phyloP scores from a whole-genome alignment of 2,113 vertebrate genomes.

The Ancistrus triradiatus region DNA sequence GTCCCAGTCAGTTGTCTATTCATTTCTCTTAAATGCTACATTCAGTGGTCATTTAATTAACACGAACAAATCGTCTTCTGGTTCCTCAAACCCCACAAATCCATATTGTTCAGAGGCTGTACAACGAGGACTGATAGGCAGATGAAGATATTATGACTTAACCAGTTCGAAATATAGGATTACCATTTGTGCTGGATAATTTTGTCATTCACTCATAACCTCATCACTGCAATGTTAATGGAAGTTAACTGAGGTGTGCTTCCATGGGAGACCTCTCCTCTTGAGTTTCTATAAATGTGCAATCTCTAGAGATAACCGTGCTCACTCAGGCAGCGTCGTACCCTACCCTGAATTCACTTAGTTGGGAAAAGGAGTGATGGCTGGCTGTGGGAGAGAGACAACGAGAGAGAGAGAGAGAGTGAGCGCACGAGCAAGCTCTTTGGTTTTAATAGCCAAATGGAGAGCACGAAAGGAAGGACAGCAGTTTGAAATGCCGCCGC shows the following conservation, averaged over 20 bases:
- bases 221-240: conserved; percentile 61
- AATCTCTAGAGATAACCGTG: conserved; percentile 58
- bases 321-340: conserved; percentile 37
- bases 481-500: conserved; percentile 44
- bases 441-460: conserved; percentile 51
- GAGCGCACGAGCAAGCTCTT: conserved; percentile 20
- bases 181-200: conserved; percentile 43
- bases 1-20: too few species aligned
- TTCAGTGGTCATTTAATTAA: too few species aligned
- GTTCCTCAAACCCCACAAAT: background rate
- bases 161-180: conserved; percentile 42
- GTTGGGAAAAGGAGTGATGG: conserved; percentile 43
- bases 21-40: too few species aligned
- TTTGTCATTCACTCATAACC: conserved; percentile 48
- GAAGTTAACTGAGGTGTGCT: conserved; percentile 61
- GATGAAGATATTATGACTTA: conserved; percentile 15
- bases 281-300: conserved; percentile 67
- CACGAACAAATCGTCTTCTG: too few species aligned
- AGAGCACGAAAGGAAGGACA: conserved; percentile 26
- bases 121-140: background rate
- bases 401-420: background rate
- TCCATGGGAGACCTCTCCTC: conserved; percentile 61
- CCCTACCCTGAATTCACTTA: conserved; percentile 54
- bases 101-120: background rate
- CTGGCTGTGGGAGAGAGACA: conserved; percentile 15